A percentile compares a stretch with the other conserved stretches of the same genome.
Conservation (phyloP, 2,888 invertebrate species). For the Meganola albula region DNA sequence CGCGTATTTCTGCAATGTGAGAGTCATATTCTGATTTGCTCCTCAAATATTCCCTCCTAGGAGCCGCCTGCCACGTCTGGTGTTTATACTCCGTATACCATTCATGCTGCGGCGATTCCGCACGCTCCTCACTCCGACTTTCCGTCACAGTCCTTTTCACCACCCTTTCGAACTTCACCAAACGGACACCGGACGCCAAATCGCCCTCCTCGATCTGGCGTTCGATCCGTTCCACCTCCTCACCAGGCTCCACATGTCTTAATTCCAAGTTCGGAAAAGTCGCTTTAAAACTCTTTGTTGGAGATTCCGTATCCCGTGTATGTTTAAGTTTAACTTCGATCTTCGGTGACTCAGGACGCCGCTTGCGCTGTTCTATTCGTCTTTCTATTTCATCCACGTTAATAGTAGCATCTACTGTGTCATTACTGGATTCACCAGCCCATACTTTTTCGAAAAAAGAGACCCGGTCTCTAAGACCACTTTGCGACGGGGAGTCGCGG, state of each 20-base stretch:
- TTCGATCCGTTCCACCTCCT: constrained; percentile 48
- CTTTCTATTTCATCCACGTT: constrained; percentile 80
- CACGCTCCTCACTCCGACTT: constrained; percentile 58
- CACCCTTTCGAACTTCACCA: constrained; percentile 85
- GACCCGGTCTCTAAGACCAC: constrained; percentile 83
- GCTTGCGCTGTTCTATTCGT: constrained; percentile 75
- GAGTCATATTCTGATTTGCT: constrained; percentile 91
- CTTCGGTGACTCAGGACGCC: constrained; percentile 74
- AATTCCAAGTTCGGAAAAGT: constrained; percentile 65
- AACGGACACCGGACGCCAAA: constrained; percentile 78
- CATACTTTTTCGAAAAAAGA: constrained; percentile 89
- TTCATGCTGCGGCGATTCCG: constrained; percentile 66
- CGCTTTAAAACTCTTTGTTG: constrained; percentile 59
- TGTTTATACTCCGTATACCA: constrained; percentile 71
- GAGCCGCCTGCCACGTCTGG: constrained; percentile 79
- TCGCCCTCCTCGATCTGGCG: constrained; percentile 81
- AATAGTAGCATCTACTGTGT: constrained; percentile 61
- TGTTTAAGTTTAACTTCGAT: constrained; percentile 80
- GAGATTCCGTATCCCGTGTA: constrained; percentile 71
- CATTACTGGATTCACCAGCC: constrained; percentile 73
- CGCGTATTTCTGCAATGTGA: constrained; percentile 91
- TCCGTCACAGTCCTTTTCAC: constrained; percentile 80
- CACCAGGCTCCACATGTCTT: constrained; percentile 61
- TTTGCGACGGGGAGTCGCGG: constrained; percentile 71
- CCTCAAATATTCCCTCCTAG: constrained; percentile 84